Base-by-base conservation (phyloP, 1,140 invertebrate species). In the Heliconius himera region DNA sequence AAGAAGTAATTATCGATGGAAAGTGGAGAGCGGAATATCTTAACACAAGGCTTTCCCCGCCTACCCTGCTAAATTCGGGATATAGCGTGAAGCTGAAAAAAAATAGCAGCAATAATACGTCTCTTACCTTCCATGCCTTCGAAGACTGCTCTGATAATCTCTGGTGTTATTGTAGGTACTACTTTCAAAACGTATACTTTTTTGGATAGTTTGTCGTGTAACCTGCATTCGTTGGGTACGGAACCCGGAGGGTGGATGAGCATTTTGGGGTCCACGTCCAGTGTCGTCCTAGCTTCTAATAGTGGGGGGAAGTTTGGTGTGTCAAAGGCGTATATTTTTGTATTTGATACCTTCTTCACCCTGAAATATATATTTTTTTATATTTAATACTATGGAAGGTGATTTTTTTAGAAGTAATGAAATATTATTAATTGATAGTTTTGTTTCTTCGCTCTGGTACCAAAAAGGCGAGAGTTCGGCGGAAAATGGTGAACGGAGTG, bases 151-250 rank as follows among this genome's bases (percentile, higher is more conserved):
- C 95, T 95, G 4, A 99, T 97, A 20, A 97, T 96, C 81, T 97
- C 96, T 26, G 96, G 95, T 2, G 97, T 97, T 78, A 99, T 99
- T 76, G 97, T 98, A 0, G 99, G 99, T 88, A 99, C 99, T 71
- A 99, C 95, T 49, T 98, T 96, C 9, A 99, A 90, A 4, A 99
- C 88, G 1, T 97, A 97, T 18, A 99, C 98, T 91, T 99, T 98
- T 74, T 96, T 95, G 91, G 97, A 98, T 20, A 99, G 94, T 26
- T 95, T 95, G 38, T 96, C 95, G 79, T 98, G 97, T 0, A 99
- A 96, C n/a, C 93, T 90, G 81, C 93, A 94, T 56, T 90, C 90
- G n/a, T 93, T 82, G 8, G 90, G 88, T 18, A 94, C 90, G 0
- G 90, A 88, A 1, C 89, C 90, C 4, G 83, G 82, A 1, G 88